Conservation (phyloP, 2,797 vertebrate genomes). For the Spizella passerina region DNA sequence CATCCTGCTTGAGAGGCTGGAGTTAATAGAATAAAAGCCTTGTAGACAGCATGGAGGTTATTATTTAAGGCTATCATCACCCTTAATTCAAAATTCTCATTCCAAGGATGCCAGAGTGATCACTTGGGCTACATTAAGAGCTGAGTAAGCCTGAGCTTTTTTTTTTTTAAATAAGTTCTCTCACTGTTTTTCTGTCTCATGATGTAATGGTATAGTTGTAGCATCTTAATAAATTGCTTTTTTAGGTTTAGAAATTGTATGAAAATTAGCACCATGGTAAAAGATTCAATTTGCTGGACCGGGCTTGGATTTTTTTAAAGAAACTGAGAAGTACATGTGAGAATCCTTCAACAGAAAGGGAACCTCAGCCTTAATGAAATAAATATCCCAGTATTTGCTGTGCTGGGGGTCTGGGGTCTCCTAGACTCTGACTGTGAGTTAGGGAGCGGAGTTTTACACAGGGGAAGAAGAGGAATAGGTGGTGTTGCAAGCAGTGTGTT, state of each 20-base stretch:
- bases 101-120: constrained; percentile 38
- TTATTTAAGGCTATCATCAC: constrained; percentile 46
- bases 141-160: neutral
- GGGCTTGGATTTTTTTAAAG: neutral
- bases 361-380: neutral
- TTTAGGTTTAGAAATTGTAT: neutral
- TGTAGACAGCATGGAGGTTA: neutral
- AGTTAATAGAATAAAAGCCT: constrained; percentile 39
- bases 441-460: neutral
- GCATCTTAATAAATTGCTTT: neutral
- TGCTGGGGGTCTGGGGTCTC: neutral
- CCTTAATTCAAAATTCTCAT: constrained; percentile 43
- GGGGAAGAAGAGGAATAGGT: neutral
- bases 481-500: neutral
- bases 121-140: neutral
- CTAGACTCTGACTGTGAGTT: neutral
- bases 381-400: neutral
- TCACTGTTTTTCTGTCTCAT: neutral
- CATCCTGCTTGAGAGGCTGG: neutral
- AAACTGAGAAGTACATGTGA: neutral
- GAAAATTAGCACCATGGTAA: neutral
- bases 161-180: neutral
- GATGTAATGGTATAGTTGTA: neutral
- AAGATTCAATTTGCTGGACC: neutral
- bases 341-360: neutral